A percentile compares a stretch with the other conserved stretches of the same genome.
Evolutionary conservation across 2,113 vertebrate genomes (phyloP).

Genomic region (Bos javanicus): DNA sequence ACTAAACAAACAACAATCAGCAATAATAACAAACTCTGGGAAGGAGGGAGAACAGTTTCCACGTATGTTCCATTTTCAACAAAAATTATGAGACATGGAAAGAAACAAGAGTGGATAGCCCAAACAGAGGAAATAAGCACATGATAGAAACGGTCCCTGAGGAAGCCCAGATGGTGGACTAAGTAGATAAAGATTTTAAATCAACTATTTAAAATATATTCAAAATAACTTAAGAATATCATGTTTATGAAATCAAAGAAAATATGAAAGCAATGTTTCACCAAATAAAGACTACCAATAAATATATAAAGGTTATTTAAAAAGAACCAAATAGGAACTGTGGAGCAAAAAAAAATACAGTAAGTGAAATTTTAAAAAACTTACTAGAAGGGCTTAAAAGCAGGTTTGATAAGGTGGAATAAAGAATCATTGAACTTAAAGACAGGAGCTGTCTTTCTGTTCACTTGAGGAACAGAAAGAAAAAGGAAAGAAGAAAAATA

Average conservation of each 20-base stretch:
- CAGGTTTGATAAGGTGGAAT: neutral
- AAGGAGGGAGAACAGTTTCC: neutral
- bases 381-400: neutral
- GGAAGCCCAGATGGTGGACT: neutral
- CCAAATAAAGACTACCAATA: neutral
- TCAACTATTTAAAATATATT: neutral
- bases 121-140: neutral
- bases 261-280: neutral
- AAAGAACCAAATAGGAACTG: neutral
- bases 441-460: too few species aligned
- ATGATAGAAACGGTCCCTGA: neutral
- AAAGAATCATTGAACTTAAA: neutral
- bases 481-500: neutral
- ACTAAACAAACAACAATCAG: neutral
- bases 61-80: neutral
- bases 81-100: neutral
- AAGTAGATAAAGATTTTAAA: neutral
- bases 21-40: neutral
- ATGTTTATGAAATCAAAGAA: neutral
- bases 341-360: neutral
- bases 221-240: neutral
- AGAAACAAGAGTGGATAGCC: neutral
- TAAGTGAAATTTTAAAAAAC: neutral
- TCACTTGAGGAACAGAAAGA: neutral
- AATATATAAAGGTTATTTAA: neutral